phyloP scores from a whole-genome alignment of 2,797 vertebrate genomes.

The Pithecia hirsuta region DNA sequence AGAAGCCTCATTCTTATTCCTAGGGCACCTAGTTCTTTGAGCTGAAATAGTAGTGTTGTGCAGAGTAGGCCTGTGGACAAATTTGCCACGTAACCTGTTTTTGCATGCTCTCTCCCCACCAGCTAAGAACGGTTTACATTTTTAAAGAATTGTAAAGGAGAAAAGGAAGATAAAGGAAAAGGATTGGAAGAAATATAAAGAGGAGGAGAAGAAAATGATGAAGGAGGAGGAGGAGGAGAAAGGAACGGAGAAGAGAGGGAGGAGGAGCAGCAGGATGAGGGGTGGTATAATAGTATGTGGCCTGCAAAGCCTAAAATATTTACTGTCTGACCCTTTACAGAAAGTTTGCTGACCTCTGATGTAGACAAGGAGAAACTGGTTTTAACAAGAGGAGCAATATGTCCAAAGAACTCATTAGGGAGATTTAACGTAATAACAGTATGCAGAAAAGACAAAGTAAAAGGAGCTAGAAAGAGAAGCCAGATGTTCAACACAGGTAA shows the following conservation, averaged over 20 bases:
- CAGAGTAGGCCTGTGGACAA: accelerated
- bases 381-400: background rate
- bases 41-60: background rate
- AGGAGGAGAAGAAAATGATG: background rate
- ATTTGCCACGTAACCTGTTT: background rate
- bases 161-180: background rate
- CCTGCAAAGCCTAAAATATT: background rate
- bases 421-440: background rate
- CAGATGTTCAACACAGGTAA: background rate
- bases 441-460: background rate
- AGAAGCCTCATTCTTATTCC: background rate
- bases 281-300: accelerated
- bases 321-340: background rate
- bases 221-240: background rate
- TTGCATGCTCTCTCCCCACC: accelerated
- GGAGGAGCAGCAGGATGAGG: background rate
- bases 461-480: background rate
- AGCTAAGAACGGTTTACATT: background rate
- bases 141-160: background rate
- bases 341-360: background rate
- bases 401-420: background rate
- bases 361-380: background rate
- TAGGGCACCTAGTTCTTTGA: background rate
- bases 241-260: too few species aligned
- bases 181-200: background rate